Base-by-base conservation (phyloP, 2,888 invertebrate genomes). In the Metalampra italica region DNA sequence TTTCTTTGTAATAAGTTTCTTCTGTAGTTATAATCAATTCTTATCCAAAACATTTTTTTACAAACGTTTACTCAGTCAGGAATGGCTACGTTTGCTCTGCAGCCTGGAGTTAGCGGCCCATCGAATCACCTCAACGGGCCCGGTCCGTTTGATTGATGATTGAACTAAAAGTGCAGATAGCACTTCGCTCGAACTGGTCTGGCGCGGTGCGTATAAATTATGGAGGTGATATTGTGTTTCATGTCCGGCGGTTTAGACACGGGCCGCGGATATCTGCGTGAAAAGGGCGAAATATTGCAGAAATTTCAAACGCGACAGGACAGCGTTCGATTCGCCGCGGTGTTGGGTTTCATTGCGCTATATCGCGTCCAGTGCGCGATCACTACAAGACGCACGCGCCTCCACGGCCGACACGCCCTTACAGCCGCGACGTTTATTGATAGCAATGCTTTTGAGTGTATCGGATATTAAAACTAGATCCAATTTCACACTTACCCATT, bases 271-370 rank as follows among this genome's bases (percentile, higher is more conserved):
- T 88, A 86, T 86, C 85, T 83, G 82, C 80, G 83, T 85, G 87
- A 88, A 88, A 86, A 88, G 85, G 84, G 85, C 88, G 78, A 88
- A 87, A 87, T 88, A 89, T 89, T 85, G 88, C 85, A 86, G 80
- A 84, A 87, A 87, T 86, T 84, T 84, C 85, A 79, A 86, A 82
- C 65, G 79, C 78, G 88, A 88, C 87, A 86, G 85, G 83, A 82
- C 84, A 81, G 82, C 81, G 82, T 85, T 86, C 87, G 85, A 88
- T 88, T 88, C 82, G 87, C 82, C 82, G 76, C 75, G 87, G 88
- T 88, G 82, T 88, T 73, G 82, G 80, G 77, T 89, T 88, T 87
- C 88, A 89, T 88, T 87, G 87, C 82, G 82, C 72, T 77, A 72
- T 81, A 78, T 79, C 74, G 71, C 73, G 70, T 57, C 67, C 69